Percentiles rank a stretch among this genome's conserved stretches.
Conservation (phyloP, 2,888 invertebrate species). For the Himalopsyche kuldschensis region DNA sequence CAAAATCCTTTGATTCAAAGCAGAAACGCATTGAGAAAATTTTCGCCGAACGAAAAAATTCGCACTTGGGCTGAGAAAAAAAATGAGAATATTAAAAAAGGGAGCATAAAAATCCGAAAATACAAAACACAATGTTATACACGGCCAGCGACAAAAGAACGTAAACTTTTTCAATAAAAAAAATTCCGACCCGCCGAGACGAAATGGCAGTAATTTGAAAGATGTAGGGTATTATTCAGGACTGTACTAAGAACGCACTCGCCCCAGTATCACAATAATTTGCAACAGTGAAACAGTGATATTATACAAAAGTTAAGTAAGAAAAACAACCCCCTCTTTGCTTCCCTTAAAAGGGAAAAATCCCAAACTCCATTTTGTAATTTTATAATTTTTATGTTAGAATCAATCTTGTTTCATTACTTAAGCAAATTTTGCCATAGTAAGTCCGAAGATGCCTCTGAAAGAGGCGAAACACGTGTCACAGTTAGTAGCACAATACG, state of each 20-base stretch:
- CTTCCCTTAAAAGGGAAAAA: too few species aligned
- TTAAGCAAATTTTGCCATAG: too few species aligned
- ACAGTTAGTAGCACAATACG: too few species aligned
- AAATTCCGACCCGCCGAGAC: neutral
- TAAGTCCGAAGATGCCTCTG: too few species aligned
- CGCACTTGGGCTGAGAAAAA: neutral
- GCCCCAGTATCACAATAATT: neutral
- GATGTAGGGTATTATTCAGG: neutral
- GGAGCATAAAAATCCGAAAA: neutral
- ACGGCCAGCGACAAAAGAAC: constrained; percentile 12
- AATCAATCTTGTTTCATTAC: too few species aligned
- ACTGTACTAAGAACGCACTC: neutral
- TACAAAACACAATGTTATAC: neutral
- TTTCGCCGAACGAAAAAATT: neutral
- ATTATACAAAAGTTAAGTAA: too few species aligned
- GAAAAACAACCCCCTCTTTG: too few species aligned
- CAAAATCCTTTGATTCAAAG: neutral
- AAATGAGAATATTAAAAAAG: neutral
- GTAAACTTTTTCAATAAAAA: constrained; percentile 25
- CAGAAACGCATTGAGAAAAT: neutral
- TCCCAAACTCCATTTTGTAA: too few species aligned
- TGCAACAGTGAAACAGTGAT: too few species aligned
- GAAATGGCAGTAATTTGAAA: constrained; percentile 5
- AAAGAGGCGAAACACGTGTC: too few species aligned
- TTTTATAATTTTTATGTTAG: too few species aligned